Evolutionary conservation across 2,113 vertebrate species (phyloP), one percentile per base, ranked within the genome.

Genomic region (Hucho hucho): DNA sequence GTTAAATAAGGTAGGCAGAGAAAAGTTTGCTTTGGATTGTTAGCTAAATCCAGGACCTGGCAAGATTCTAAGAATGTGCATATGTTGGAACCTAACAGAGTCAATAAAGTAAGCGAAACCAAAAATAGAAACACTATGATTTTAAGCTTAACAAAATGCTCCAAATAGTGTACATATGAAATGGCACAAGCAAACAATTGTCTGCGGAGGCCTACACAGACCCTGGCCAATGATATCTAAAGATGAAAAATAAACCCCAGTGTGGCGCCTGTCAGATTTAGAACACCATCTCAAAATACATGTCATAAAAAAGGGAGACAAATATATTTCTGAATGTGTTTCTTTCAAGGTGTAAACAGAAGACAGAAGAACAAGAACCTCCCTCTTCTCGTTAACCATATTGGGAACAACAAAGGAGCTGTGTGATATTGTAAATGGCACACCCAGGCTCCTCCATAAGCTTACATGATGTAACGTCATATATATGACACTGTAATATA

Each of bases 311-410:
- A 90, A 83, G 68, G 70, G 74, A 12, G 81, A 83, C 86, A 80
- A 90, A 90, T 83, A 90, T 86, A 85, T 87, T 80, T 83, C 76
- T 86, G 81, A 82, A 68, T 84, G 83, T 86, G 81, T 63, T 37
- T 65, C 18, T 66, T 43, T 77, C 20, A 78, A 53, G 49, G n/a
- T 58, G 74, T 79, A 71, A 82, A 83, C 59, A 75, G 80, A 88
- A 79, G 79, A 83, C 73, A 66, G 76, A n/a, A 64, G 68, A 16
- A 87, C 87, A 87, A 89, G 80, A 14, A 29, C 71, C 2, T 26
- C 77, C 63, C 89, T 90, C 81, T 87, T 61, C 79, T 81, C 37
- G 1, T 49, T 24, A 74, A 74, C 74, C 73, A 14, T 80, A 64
- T 26, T 9, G 73, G 1, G 65, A 70, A 76, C 79, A 70, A 76